These are phyloP conservation scores for Paramisgurnus dabryanus DNA, from an alignment of 2,113 vertebrate species.

Conservation along the genomic window DNA sequence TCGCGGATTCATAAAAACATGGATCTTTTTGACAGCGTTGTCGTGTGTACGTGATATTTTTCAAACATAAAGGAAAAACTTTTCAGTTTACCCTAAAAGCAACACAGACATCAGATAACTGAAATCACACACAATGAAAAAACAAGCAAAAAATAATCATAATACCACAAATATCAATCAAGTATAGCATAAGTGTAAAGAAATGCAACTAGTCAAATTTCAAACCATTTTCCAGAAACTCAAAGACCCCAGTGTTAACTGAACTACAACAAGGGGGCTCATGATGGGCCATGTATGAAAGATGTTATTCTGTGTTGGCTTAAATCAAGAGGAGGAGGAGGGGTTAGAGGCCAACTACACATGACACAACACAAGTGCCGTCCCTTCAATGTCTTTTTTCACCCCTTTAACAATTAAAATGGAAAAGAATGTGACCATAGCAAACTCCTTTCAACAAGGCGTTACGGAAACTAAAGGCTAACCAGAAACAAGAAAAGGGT, in stretches of 20 bases:
- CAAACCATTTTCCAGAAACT: background rate
- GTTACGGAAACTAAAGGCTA: constrained; percentile 22
- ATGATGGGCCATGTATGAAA: constrained; percentile 2
- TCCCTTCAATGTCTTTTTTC: background rate
- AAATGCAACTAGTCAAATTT: too few relatives aligned
- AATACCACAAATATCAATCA: background rate
- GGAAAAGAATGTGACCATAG: constrained; percentile 21
- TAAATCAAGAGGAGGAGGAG: constrained; percentile 28
- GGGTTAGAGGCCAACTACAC: constrained; percentile 20
- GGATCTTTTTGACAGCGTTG: too few relatives aligned
- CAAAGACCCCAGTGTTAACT: background rate
- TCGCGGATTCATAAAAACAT: too few relatives aligned
- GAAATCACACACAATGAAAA: too few relatives aligned
- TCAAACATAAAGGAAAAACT: too few relatives aligned
- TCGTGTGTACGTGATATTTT: too few relatives aligned
- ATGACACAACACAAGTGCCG: constrained; percentile 12
- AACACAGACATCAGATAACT: too few relatives aligned
- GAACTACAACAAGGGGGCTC: background rate
- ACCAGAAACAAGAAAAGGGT: constrained; percentile 15
- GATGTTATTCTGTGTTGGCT: constrained; percentile 6
- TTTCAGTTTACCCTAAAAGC: too few relatives aligned
- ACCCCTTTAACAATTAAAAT: constrained; percentile 14
- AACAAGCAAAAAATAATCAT: background rate
- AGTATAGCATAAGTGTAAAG: too few relatives aligned
- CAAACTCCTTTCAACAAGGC: constrained; percentile 15